Conservation (phyloP, 2,113 vertebrate genomes). For the Percopsis transmontana region DNA sequence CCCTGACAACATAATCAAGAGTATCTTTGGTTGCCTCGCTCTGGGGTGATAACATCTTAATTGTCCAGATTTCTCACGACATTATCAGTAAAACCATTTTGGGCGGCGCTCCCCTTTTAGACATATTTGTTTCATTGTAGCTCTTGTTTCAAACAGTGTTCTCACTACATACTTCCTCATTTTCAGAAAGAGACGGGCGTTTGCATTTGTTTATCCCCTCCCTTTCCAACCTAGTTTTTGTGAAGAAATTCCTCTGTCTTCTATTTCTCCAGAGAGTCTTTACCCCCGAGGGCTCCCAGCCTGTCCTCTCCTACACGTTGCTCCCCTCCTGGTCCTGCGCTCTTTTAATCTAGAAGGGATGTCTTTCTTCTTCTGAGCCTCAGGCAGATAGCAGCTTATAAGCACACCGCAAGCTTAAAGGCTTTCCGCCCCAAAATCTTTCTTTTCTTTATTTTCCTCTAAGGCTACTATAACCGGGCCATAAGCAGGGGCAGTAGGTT, state of each 20-base stretch:
- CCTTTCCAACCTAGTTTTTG: slow-evolving; percentile 17
- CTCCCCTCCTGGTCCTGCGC: slow-evolving; percentile 62
- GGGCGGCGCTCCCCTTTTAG: not conserved
- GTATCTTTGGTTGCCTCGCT: too few relatives aligned
- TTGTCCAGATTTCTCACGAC: too few relatives aligned
- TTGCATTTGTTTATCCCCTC: slow-evolving; percentile 28
- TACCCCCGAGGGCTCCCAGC: slow-evolving; percentile 52
- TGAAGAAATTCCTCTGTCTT: slow-evolving; percentile 49
- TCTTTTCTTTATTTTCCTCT: not conserved
- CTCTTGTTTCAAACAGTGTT: slow-evolving; percentile 50
- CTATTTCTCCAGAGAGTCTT: slow-evolving; percentile 56
- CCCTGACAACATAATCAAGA: too few relatives aligned
- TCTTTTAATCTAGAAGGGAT: slow-evolving; percentile 69
- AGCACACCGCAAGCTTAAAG: slow-evolving; percentile 57
- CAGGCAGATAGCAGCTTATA: slow-evolving; percentile 64
- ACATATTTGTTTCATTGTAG: slow-evolving; percentile 45
- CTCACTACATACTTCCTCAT: slow-evolving; percentile 49
- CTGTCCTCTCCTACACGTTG: slow-evolving; percentile 64
- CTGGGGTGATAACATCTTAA: too few relatives aligned
- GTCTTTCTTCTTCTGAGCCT: slow-evolving; percentile 66
- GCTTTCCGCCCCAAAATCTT: slow-evolving; percentile 5
- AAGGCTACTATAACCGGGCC: slow-evolving; percentile 37
- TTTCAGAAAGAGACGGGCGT: slow-evolving; percentile 51
- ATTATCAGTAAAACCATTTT: too few relatives aligned
- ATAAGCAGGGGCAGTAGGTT: slow-evolving; percentile 30